A percentile compares a stretch with the other conserved stretches of the same genome.
Evolutionary conservation across 2,113 vertebrate species (phyloP).

Genomic region (Ceyx margarethae): DNA sequence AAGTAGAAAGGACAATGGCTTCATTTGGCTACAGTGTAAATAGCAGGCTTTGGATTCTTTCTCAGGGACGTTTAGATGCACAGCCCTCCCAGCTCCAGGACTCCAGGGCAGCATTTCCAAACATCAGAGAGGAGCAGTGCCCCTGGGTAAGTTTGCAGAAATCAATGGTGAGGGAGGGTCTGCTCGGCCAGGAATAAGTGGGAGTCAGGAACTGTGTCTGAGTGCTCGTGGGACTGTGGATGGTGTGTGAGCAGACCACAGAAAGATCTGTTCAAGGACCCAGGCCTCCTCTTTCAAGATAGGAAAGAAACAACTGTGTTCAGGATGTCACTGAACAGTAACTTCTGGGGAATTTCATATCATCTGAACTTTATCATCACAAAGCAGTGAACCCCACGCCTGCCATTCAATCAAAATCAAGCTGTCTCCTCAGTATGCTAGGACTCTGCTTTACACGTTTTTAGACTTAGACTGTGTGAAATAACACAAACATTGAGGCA

Average conservation of each 20-base stretch:
- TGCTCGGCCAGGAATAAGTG: not conserved
- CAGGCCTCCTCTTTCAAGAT: not conserved
- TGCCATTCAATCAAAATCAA: not conserved
- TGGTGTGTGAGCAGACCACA: not conserved
- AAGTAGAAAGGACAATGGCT: not conserved
- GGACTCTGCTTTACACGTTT: not conserved
- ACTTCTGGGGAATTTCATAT: not conserved
- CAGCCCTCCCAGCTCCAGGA: not conserved
- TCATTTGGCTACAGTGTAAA: not conserved
- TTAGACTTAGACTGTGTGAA: not conserved
- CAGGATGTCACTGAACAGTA: not conserved
- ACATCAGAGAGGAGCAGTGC: not conserved
- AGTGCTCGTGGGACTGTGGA: not conserved
- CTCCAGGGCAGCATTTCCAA: not conserved
- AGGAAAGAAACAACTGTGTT: not conserved
- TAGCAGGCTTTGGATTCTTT: not conserved
- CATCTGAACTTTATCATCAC: not conserved
- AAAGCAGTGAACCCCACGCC: not conserved
- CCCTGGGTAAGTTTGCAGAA: not conserved
- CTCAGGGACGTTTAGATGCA: not conserved
- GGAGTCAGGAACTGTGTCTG: not conserved
- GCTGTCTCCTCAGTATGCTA: accelerated
- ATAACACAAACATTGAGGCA: not conserved
- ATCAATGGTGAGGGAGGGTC: not conserved
- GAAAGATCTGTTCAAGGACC: not conserved